phyloP scores from a whole-genome alignment of 2,888 invertebrate species.

The Alcis repandata region DNA sequence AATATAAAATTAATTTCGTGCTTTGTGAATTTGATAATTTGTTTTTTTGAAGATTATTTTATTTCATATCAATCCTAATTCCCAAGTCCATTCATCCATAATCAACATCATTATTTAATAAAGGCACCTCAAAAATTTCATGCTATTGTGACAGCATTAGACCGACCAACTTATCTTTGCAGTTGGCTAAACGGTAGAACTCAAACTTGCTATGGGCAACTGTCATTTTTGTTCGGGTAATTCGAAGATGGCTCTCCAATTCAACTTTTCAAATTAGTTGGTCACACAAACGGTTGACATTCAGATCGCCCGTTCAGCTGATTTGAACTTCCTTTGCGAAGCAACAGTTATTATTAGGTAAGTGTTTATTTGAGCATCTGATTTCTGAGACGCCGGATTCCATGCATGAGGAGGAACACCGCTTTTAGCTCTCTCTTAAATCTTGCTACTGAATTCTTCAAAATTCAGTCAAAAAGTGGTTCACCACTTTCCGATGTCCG shows the following conservation, averaged over 20 bases:
- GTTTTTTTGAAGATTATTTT: too few species aligned
- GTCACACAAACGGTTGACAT: not conserved
- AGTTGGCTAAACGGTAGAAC: not conserved
- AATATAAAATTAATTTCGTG: too few species aligned
- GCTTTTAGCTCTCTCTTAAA: too few species aligned
- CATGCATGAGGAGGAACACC: not conserved
- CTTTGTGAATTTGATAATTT: too few species aligned
- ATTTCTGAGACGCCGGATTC: not conserved
- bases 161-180: not conserved
- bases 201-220: not conserved
- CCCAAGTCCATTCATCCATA: too few species aligned
- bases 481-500: too few species aligned
- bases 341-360: constrained; percentile 14
- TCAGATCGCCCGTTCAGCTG: constrained; percentile 12
- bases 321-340: constrained; percentile 23
- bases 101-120: constrained; percentile 18
- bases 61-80: too few species aligned
- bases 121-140: not conserved
- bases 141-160: not conserved
- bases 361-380: not conserved
- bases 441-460: too few species aligned
- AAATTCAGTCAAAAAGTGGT: too few species aligned
- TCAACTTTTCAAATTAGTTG: not conserved
- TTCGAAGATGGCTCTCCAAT: not conserved
- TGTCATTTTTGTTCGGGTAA: not conserved